Base-by-base conservation (phyloP, 2,888 invertebrate genomes). In the Encarsia formosa region DNA sequence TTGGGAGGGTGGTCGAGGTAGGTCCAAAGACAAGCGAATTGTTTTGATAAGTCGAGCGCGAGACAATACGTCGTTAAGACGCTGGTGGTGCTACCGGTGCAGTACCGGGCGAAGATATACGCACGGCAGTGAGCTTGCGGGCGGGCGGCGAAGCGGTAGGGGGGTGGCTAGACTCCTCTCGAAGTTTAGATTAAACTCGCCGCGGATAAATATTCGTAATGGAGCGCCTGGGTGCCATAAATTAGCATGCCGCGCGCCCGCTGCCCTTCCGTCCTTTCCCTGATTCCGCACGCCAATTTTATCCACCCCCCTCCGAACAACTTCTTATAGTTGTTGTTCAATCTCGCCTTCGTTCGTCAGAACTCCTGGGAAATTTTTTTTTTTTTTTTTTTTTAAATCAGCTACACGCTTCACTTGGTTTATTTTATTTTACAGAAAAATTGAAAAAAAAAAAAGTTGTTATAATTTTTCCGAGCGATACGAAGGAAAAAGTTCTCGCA, bases 181-280 rank as follows among this genome's bases (percentile, higher is more conserved):
- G 60, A 74, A 74, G 72, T 74, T 74, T 74, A 74, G 73, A 74
- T 74, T 74, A 74, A 74, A 74, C 73, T 70, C 71, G 68, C 70
- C 68, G 64, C 67, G 73, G 71, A 74, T 74, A 74, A 74, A 74
- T 74, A 74, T 73, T 74, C 73, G 73, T 73, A 74, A 74, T 74
- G 70, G 74, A 74, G 68, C 74, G 68, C 73, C 70, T 62, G 73
- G 73, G 74, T 73, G 70, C 70, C 63, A 73, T 74, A 74, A 74
- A 74, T 74, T 74, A 73, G 71, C 67, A 73, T 74, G 71, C 68
- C 69, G 69, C 70, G 67, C 68, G 69, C 61, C 51, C 60, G 59
- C 68, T 70, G 69, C 70, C 67, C 68, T 69, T 62, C 51, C 60
- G 59, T 61, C 58, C 60, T 61, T 58, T 60, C 57, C 59, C 59